A percentile compares a stretch with the other conserved stretches of the same genome.
Evolutionary conservation across 2,113 vertebrate genomes (phyloP).

Genomic region (Python bivittatus): DNA sequence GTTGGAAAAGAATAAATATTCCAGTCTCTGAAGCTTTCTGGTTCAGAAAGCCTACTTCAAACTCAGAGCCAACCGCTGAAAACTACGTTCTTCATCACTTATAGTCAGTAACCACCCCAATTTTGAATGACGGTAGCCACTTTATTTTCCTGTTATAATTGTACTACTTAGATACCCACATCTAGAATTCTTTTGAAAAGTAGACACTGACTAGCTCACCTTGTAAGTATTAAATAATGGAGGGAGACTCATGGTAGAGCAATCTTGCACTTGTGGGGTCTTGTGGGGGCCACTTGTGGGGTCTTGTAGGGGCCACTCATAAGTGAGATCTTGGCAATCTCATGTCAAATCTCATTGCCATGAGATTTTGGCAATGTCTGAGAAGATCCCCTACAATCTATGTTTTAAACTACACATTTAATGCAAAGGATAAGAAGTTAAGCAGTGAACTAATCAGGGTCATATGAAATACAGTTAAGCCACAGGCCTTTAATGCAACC

Average conservation of each 20-base stretch:
- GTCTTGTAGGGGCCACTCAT: too few species aligned
- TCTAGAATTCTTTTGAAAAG: background rate
- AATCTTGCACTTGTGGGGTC: too few species aligned
- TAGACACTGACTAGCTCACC: background rate
- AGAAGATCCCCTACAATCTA: background rate
- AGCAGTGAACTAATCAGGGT: background rate
- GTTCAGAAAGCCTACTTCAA: background rate
- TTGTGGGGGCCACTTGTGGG: too few species aligned
- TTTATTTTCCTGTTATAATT: background rate
- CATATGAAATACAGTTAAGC: background rate
- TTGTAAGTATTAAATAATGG: background rate
- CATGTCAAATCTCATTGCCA: background rate
- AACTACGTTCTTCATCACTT: background rate
- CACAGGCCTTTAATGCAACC: background rate
- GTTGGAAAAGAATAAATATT: background rate
- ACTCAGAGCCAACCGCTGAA: background rate
- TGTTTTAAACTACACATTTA: background rate
- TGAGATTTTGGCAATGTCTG: background rate
- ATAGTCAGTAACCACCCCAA: background rate
- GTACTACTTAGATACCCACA: background rate
- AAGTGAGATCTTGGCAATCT: background rate
- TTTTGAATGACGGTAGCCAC: background rate
- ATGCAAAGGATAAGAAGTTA: background rate
- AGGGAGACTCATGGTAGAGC: background rate
- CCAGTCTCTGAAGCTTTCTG: background rate